These are phyloP conservation scores for Drosophila athabasca DNA, from an alignment of 1,140 invertebrate genomes.

Conservation along the genomic window DNA sequence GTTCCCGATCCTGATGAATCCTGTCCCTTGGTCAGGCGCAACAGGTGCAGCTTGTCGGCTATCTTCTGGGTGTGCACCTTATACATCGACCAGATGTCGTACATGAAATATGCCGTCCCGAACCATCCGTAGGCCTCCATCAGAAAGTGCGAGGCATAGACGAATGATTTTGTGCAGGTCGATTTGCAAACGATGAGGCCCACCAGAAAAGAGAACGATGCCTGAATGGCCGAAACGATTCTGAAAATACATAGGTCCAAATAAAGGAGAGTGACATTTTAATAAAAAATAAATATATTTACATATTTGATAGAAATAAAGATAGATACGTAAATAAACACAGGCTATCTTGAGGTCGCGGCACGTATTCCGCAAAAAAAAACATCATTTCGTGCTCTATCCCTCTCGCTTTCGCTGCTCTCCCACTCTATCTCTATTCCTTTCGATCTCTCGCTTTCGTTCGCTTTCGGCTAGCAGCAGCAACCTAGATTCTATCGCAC, in stretches of 20 bases:
- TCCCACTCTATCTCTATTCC: no score
- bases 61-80: slow-evolving; percentile 85
- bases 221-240: slow-evolving; percentile 88
- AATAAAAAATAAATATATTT: neutral
- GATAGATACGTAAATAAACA: no score
- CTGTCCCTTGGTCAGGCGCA: slow-evolving; percentile 63
- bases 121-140: slow-evolving; percentile 91
- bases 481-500: no score
- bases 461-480: no score
- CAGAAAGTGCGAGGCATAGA: slow-evolving; percentile 87
- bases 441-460: no score
- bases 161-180: slow-evolving; percentile 87
- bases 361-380: no score
- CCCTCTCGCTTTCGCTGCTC: no score
- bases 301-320: neutral
- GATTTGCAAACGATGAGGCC: slow-evolving; percentile 87
- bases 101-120: slow-evolving; percentile 90
- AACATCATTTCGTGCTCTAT: no score
- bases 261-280: neutral
- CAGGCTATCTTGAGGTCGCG: no score
- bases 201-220: slow-evolving; percentile 86
- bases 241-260: slow-evolving; percentile 84
- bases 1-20: neutral
- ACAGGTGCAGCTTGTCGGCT: slow-evolving; percentile 77
- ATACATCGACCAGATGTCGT: slow-evolving; percentile 90